These are phyloP conservation scores for Zingel zingel DNA, from an alignment of 2,113 vertebrate species.

Conservation along the genomic window DNA sequence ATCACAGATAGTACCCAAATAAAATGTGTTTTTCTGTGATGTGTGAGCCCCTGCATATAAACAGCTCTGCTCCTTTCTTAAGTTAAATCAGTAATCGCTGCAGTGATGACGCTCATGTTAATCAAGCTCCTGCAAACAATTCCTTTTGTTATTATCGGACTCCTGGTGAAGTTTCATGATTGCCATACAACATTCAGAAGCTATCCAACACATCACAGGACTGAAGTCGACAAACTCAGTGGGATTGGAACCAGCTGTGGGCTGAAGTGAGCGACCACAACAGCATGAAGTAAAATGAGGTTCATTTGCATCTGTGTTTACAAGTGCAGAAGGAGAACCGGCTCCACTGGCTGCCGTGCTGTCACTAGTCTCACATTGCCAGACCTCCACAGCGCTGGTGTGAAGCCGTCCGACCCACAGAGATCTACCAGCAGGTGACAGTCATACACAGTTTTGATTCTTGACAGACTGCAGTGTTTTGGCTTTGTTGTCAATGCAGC, in stretches of 20 bases:
- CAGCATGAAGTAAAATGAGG: constrained; percentile 34
- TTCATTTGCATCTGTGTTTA: constrained; percentile 40
- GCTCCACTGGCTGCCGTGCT: constrained; percentile 21
- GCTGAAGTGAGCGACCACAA: constrained; percentile 4
- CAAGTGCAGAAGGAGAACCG: constrained; percentile 17
- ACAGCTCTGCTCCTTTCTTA: too few relatives aligned
- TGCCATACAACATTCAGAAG: not conserved
- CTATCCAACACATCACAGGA: not conserved
- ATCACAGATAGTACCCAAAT: too few relatives aligned
- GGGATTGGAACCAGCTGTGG: constrained; percentile 29
- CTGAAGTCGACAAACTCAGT: constrained; percentile 1
- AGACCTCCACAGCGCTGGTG: too few relatives aligned
- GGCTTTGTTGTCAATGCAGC: not conserved
- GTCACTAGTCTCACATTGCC: not conserved
- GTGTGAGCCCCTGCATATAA: too few relatives aligned
- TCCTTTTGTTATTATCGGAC: not conserved
- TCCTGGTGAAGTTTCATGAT: not conserved
- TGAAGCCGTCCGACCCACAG: not conserved
- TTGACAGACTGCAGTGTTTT: constrained; percentile 9
- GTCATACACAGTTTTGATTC: constrained; percentile 10
- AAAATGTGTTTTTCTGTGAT: not conserved
- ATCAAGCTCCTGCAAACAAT: not conserved
- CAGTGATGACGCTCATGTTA: not conserved
- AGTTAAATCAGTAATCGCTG: too few relatives aligned
- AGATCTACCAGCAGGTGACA: constrained; percentile 53